Percentiles rank a stretch among this genome's conserved stretches.
phyloP scores from a whole-genome alignment of 2,113 vertebrate species.

The Alaudala cheleensis region DNA sequence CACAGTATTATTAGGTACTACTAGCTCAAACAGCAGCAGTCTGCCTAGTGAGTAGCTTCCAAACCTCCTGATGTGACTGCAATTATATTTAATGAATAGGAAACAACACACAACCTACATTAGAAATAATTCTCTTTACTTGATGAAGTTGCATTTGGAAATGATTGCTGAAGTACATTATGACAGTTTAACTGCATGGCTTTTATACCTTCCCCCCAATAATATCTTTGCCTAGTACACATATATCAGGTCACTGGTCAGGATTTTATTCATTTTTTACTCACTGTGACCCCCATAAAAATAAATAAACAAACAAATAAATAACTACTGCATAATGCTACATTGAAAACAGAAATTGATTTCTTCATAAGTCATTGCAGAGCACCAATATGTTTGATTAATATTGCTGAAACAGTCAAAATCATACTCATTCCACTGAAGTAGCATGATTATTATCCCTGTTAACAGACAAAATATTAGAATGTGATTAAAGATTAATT shows the following conservation, averaged over 20 bases:
- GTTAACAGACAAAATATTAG: neutral
- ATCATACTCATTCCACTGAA: neutral
- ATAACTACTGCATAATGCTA: neutral
- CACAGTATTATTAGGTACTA: constrained; percentile 7
- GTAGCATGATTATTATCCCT: neutral
- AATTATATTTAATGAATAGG: constrained; percentile 20
- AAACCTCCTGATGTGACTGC: neutral
- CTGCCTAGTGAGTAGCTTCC: neutral
- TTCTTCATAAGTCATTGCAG: neutral
- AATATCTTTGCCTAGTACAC: neutral
- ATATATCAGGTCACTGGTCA: neutral
- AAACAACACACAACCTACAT: neutral
- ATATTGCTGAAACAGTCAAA: neutral
- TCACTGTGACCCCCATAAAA: neutral
- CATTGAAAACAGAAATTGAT: neutral
- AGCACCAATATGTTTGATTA: neutral
- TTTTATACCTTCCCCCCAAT: neutral
- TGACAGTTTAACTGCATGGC: neutral
- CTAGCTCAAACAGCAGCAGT: constrained; percentile 4
- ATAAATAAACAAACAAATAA: neutral
- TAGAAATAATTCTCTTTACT: neutral
- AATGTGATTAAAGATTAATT: neutral
- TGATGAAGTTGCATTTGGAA: neutral
- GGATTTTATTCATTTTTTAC: neutral
- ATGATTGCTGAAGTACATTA: neutral